These are phyloP conservation scores for Grammomys surdaster DNA, from an alignment of 2,113 vertebrate genomes.

Conservation along the genomic window DNA sequence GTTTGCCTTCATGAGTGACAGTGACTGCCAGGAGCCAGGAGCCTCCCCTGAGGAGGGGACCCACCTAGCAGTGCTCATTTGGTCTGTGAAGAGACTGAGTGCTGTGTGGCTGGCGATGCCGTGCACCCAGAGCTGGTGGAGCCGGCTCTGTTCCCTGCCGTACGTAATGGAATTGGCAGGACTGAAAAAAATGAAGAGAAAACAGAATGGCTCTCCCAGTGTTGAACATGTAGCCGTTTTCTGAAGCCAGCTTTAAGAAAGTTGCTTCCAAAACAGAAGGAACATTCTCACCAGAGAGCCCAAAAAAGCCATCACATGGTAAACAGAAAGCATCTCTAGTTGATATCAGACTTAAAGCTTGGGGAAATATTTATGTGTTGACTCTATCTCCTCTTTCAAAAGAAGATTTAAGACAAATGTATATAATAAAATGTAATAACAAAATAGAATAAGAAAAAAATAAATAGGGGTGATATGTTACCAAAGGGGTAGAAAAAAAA, in stretches of 20 bases:
- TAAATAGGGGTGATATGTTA: neutral
- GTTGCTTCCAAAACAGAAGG: constrained; percentile 35
- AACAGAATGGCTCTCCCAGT: constrained; percentile 8
- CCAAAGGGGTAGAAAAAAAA: constrained; percentile 2
- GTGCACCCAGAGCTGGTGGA: neutral
- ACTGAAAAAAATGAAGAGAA: constrained; percentile 12
- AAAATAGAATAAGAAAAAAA: constrained; percentile 26
- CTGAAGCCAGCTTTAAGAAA: constrained; percentile 49
- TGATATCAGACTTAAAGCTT: constrained; percentile 52
- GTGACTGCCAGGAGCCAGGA: neutral
- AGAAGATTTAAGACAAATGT: constrained; percentile 62
- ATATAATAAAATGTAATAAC: constrained; percentile 47
- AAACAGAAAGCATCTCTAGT: constrained; percentile 53
- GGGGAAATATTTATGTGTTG: constrained; percentile 64
- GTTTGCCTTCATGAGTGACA: neutral
- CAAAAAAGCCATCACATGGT: constrained; percentile 44
- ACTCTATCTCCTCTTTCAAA: constrained; percentile 50
- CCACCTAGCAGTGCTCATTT: neutral
- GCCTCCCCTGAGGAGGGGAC: neutral
- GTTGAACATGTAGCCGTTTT: constrained; percentile 21
- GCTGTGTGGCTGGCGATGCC: neutral
- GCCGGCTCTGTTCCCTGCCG: neutral
- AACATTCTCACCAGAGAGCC: constrained; percentile 55
- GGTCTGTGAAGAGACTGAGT: constrained; percentile 14
- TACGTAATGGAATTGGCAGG: constrained; percentile 4